phyloP scores from a whole-genome alignment of 2,113 vertebrate species.

The Pollachius pollachius region DNA sequence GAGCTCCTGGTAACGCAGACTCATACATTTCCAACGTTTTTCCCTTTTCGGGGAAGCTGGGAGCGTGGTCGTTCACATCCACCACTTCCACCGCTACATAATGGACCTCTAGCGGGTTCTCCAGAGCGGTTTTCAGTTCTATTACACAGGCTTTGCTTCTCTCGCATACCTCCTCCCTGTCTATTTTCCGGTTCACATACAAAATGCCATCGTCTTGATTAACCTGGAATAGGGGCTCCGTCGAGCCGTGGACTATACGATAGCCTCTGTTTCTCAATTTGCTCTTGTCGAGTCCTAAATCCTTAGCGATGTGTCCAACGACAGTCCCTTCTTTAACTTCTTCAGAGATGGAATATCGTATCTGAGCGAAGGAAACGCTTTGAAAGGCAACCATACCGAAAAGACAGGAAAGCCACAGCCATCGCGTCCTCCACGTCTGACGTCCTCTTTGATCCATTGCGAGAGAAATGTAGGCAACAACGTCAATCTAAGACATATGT shows the following conservation, averaged over 20 bases:
- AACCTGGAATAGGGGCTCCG: slow-evolving; percentile 51
- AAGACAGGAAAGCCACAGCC: slow-evolving; percentile 16
- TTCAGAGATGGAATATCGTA: slow-evolving; percentile 61
- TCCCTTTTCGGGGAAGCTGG: slow-evolving; percentile 51
- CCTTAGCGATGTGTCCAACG: slow-evolving; percentile 71
- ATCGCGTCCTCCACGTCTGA: slow-evolving; percentile 11
- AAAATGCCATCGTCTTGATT: slow-evolving; percentile 61
- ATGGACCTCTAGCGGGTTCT: slow-evolving; percentile 68
- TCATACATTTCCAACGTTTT: slow-evolving; percentile 56
- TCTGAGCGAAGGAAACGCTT: slow-evolving; percentile 49
- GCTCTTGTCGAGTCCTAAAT: slow-evolving; percentile 62
- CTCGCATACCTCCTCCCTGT: slow-evolving; percentile 66
- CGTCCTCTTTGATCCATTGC: slow-evolving; percentile 47
- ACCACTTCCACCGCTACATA: slow-evolving; percentile 59
- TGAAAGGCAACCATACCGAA: slow-evolving; percentile 30
- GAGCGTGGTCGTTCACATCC: slow-evolving; percentile 67
- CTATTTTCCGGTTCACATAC: slow-evolving; percentile 53
- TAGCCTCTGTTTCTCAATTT: slow-evolving; percentile 47
- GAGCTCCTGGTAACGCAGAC: slow-evolving; percentile 46
- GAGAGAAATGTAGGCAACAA: not conserved
- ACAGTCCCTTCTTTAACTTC: slow-evolving; percentile 54
- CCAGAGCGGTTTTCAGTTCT: slow-evolving; percentile 59
- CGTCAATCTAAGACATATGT: slow-evolving; percentile 24
- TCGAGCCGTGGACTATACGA: slow-evolving; percentile 54
- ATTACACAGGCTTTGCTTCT: slow-evolving; percentile 50